Percentiles rank a stretch among this genome's conserved stretches.
Evolutionary conservation across 2,797 vertebrate genomes (phyloP).

Genomic region (Myripristis jacobus): DNA sequence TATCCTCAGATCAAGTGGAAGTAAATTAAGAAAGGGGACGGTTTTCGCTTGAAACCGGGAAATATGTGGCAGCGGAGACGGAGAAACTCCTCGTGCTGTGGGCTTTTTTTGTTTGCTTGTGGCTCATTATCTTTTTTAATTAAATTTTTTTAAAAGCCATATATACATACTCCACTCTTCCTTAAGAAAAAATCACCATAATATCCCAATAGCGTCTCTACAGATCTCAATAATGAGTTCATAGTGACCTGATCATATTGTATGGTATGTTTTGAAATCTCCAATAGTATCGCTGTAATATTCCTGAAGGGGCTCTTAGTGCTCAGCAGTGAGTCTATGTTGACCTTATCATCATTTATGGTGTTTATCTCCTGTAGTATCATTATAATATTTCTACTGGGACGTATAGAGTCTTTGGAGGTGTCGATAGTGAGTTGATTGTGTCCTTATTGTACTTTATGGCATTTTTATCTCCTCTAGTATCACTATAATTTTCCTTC

Average conservation of each 20-base stretch:
- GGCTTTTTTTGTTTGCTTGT: background rate
- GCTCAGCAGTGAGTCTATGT: background rate
- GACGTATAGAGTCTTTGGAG: background rate
- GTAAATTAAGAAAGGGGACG: background rate
- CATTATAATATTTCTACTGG: background rate
- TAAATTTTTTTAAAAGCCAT: background rate
- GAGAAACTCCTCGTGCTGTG: no score
- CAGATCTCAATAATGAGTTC: background rate
- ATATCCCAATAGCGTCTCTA: background rate
- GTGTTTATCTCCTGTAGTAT: background rate
- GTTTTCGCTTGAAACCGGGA: background rate
- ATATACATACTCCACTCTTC: background rate
- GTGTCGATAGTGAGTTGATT: background rate
- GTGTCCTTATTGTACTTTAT: background rate
- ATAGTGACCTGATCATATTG: background rate
- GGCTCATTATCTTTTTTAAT: background rate
- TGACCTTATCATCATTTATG: background rate
- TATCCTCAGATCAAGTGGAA: background rate
- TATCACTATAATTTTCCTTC: constrained; percentile 24
- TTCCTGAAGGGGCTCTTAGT: background rate
- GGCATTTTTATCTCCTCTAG: constrained; percentile 18
- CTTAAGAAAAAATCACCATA: background rate
- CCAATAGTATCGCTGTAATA: background rate
- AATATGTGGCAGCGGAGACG: background rate
- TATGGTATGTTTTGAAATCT: background rate